phyloP scores from a whole-genome alignment of 2,113 vertebrate genomes.

The Numida meleagris region DNA sequence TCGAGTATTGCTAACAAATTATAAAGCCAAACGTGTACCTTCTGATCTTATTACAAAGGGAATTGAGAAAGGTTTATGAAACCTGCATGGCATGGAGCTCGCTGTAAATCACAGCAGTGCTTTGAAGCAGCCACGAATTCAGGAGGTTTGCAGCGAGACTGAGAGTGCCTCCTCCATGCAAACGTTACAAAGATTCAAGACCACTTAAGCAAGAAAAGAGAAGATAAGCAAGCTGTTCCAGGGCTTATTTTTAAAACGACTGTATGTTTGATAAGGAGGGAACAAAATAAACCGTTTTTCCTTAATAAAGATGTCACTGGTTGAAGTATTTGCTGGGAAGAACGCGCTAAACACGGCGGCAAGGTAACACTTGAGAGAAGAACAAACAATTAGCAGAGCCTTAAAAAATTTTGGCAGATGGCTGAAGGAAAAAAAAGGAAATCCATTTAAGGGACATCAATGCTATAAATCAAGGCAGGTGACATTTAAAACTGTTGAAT shows the following conservation, averaged over 20 bases:
- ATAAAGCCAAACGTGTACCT: background rate
- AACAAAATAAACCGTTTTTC: constrained; percentile 12
- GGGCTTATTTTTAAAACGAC: constrained; percentile 26
- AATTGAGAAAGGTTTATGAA: background rate
- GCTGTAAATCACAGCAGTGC: background rate
- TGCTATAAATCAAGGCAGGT: constrained; percentile 60
- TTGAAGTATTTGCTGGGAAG: constrained; percentile 12
- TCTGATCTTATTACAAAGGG: background rate
- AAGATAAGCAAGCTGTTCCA: constrained; percentile 17
- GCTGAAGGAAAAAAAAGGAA: background rate
- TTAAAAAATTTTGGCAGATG: constrained; percentile 53
- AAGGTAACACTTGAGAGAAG: constrained; percentile 18
- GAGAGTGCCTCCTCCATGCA: background rate
- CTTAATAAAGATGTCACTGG: constrained; percentile 32
- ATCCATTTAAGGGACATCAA: constrained; percentile 34
- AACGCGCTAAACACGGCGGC: background rate
- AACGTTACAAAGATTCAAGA: constrained; percentile 4
- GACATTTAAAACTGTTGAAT: constrained; percentile 69
- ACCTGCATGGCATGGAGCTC: background rate
- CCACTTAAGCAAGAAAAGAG: background rate
- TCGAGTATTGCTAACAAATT: background rate
- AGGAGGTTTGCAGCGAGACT: background rate
- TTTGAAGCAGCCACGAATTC: background rate
- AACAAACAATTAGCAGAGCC: constrained; percentile 42
- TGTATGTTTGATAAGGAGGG: background rate